phyloP scores from a whole-genome alignment of 2,797 vertebrate species.

The Gambusia yucatana region DNA sequence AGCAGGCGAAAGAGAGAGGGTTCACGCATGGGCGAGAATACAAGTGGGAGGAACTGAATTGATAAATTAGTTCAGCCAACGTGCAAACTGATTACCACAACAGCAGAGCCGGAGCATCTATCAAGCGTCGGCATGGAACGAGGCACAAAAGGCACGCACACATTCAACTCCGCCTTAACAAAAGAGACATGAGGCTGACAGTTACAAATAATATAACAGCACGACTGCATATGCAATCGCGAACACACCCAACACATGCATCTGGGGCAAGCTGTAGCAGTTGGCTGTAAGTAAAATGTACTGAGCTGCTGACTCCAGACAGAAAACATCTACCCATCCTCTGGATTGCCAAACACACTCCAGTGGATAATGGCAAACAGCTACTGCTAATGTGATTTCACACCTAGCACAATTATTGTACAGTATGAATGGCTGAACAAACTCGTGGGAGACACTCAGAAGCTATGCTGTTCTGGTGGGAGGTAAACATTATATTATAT shows the following conservation, averaged over 20 bases:
- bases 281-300: conserved; percentile 81
- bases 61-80: conserved; percentile 83
- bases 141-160: conserved; percentile 54
- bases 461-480: conserved; percentile 36
- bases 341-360: conserved; percentile 70
- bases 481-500: conserved; percentile 18
- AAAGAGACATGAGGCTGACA: conserved; percentile 61
- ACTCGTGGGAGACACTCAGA: conserved; percentile 48
- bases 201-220: conserved; percentile 60
- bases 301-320: conserved; percentile 80
- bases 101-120: conserved; percentile 71
- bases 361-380: conserved; percentile 75
- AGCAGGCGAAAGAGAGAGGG: conserved; percentile 42
- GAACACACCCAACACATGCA: conserved; percentile 59
- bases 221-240: conserved; percentile 55
- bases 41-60: conserved; percentile 82
- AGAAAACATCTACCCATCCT: conserved; percentile 79
- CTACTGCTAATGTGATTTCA: conserved; percentile 77
- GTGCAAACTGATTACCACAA: conserved; percentile 81
- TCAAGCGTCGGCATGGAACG: conserved; percentile 48
- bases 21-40: conserved; percentile 77
- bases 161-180: conserved; percentile 43
- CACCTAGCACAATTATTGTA: conserved; percentile 71
- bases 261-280: conserved; percentile 77
- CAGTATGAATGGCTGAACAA: conserved; percentile 50